Percentiles rank a stretch among this genome's conserved stretches.
These are phyloP conservation scores for Lophochroa leadbeateri DNA, from an alignment of 2,113 vertebrate species.

Conservation along the genomic window DNA sequence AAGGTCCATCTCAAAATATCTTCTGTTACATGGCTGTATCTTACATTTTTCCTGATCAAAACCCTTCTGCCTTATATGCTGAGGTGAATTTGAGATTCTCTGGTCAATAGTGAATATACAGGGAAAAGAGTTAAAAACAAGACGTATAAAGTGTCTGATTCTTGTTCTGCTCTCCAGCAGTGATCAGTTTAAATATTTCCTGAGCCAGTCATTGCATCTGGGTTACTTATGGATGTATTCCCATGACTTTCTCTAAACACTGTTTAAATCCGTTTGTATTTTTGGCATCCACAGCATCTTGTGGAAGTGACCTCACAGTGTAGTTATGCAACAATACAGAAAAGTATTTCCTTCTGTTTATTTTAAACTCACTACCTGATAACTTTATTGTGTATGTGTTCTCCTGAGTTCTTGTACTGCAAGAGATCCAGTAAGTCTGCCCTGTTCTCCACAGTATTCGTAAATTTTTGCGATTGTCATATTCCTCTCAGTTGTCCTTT, in stretches of 20 bases:
- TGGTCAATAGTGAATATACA: neutral
- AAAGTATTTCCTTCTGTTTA: conserved; percentile 50
- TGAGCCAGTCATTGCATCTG: conserved; percentile 17
- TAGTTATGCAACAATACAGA: neutral
- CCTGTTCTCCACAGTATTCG: neutral
- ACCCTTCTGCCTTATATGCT: neutral
- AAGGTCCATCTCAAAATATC: neutral
- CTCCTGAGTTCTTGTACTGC: neutral
- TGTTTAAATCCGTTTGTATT: conserved; percentile 15
- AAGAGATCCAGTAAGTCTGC: neutral
- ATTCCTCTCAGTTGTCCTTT: neutral
- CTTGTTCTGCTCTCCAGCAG: neutral
- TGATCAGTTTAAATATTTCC: neutral
- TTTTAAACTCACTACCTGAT: conserved; percentile 46
- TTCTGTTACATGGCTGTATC: neutral
- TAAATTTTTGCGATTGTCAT: neutral
- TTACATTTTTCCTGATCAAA: neutral
- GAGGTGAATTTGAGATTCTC: neutral
- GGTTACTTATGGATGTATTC: conserved; percentile 13
- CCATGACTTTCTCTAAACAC: neutral
- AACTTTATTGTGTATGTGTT: neutral
- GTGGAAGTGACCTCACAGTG: conserved; percentile 39
- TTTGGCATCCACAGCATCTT: neutral
- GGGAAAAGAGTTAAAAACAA: neutral
- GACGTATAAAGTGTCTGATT: neutral